Base-by-base conservation (phyloP, 2,888 invertebrate genomes). In the Clusia tigrina region DNA sequence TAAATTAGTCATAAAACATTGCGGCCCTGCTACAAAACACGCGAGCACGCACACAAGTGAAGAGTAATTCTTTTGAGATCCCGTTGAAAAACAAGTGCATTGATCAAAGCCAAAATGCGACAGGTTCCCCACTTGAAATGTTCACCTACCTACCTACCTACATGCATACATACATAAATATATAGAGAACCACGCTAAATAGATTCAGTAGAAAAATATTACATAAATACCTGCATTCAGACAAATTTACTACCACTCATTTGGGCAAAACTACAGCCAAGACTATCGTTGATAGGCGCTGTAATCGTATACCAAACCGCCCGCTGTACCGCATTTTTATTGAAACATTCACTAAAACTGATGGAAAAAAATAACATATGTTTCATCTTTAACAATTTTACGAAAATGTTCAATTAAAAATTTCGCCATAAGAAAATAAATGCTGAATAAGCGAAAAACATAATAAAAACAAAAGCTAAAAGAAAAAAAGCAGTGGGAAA, bases 361-460 rank as follows among this genome's bases (percentile, higher is more conserved):
- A 12, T 15, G 53, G 3, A 24, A 20, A 17, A 18, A 18, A 18
- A 48, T 20, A 12, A 32, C 32, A 32, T 32, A 12, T 32, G 32
- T 32, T 32, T 32, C 32, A n/a, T n/a, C n/a, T n/a, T n/a, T n/a
- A n/a, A n/a, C n/a, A 20, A 53, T 53, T 23, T 53, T 53, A 15
- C 53, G 12, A 32, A 32, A 32, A 9, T 5, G 32, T 24, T 53
- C 24, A 53, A 53, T 24, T 53, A 24, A 23, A 53, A 53, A 53
- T 53, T 53, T 53, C 53, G 24, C 10, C 53, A 53, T 23, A 23
- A 22, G 24, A 22, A 53, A 53, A 54, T 54, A 37, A 54, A 37
- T 37, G 17, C 54, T 37, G 37, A 54, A 54, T 37, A 54, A 54
- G 54, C 32, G 2, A 15, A 17, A n/a, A 54, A 37, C 26, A 15